These are phyloP conservation scores for Variabilichromis moorii DNA, from an alignment of 2,113 vertebrate species.

Conservation along the genomic window DNA sequence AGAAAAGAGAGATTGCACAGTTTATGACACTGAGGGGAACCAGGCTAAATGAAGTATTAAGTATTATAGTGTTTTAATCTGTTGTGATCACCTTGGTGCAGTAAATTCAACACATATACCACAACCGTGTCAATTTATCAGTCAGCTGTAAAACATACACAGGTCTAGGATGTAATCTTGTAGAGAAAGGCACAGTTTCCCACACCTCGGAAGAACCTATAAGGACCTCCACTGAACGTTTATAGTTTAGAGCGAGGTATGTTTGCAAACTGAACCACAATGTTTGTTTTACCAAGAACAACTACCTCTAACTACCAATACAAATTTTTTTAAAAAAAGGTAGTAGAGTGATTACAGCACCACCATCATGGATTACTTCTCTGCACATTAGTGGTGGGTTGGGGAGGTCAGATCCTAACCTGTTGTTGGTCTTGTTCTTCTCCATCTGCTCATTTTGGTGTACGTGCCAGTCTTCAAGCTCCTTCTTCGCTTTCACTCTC, in stretches of 20 bases:
- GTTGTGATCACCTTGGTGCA: background rate
- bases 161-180: background rate
- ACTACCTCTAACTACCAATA: background rate
- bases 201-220: background rate
- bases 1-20: background rate
- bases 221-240: background rate
- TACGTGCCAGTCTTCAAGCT: slow-evolving; percentile 95
- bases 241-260: background rate
- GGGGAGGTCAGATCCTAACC: slow-evolving; percentile 63
- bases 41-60: background rate
- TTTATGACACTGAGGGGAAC: background rate
- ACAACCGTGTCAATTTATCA: background rate
- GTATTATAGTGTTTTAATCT: background rate
- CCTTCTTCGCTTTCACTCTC: slow-evolving; percentile 93
- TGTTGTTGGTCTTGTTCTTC: slow-evolving; percentile 95
- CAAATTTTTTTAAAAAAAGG: background rate
- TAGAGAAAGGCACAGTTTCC: background rate
- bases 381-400: background rate
- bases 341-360: background rate
- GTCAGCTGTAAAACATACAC: background rate
- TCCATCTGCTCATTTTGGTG: slow-evolving; percentile 95
- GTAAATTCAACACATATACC: background rate
- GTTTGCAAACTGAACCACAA: background rate
- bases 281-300: background rate
- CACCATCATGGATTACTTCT: background rate